Percentiles rank a stretch among this genome's conserved stretches.
Conservation (phyloP, 2,797 vertebrate genomes). For the Coregonus sp. region DNA sequence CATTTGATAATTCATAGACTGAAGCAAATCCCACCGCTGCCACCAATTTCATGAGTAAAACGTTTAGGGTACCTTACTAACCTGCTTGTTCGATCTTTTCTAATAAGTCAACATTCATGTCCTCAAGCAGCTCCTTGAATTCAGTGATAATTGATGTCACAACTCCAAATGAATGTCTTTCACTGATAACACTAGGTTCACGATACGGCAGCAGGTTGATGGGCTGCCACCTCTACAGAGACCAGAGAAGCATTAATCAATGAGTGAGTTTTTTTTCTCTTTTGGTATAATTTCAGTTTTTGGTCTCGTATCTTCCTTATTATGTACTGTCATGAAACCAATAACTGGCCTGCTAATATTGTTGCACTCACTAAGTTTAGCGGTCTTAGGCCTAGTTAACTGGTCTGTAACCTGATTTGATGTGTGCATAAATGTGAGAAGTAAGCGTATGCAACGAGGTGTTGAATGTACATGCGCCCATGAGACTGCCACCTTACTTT, state of each 20-base stretch:
- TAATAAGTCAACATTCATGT: not conserved
- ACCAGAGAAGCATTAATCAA: not conserved
- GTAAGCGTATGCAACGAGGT: too few relatives aligned
- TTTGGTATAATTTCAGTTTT: too few relatives aligned
- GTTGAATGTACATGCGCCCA: too few relatives aligned
- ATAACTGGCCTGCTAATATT: too few relatives aligned
- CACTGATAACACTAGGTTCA: not conserved
- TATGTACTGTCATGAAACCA: too few relatives aligned
- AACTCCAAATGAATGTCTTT: not conserved
- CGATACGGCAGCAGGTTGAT: not conserved
- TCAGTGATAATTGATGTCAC: not conserved
- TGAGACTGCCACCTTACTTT: too few relatives aligned
- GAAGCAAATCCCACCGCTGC: not conserved
- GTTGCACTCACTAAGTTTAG: too few relatives aligned
- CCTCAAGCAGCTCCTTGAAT: not conserved
- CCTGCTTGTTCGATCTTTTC: not conserved
- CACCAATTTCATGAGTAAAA: not conserved
- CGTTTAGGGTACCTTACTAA: not conserved
- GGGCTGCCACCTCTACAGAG: not conserved
- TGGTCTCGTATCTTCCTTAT: too few relatives aligned
- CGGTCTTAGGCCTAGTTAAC: too few relatives aligned
- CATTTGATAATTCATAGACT: not conserved
- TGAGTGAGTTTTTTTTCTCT: too few relatives aligned
- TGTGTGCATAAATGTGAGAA: too few relatives aligned
- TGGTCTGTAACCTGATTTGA: too few relatives aligned